Percentiles rank a stretch among this genome's conserved stretches.
Conservation (phyloP, 2,113 vertebrate genomes). For the human region GRCh38 chrY:17254501-17255000, state of each 20-base stretch:
- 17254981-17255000: background rate
- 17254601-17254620: accelerated
- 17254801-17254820: background rate
- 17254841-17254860: no score
- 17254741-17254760: background rate
- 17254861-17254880: background rate
- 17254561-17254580: no score
- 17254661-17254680: background rate
- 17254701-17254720: background rate
- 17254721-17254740: background rate
- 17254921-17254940: background rate
- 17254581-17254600: accelerated
- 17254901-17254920: background rate
- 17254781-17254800: no score
- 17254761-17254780: background rate
- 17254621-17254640: no score
- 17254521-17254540: background rate
- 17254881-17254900: background rate
- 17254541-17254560: accelerated
- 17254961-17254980: background rate
- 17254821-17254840: background rate
- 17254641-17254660: accelerated
- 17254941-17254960: accelerated
- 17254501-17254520: accelerated
- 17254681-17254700: no score